phyloP scores from a whole-genome alignment of 2,797 vertebrate species.

The Microctenopoma steveboyesi region DNA sequence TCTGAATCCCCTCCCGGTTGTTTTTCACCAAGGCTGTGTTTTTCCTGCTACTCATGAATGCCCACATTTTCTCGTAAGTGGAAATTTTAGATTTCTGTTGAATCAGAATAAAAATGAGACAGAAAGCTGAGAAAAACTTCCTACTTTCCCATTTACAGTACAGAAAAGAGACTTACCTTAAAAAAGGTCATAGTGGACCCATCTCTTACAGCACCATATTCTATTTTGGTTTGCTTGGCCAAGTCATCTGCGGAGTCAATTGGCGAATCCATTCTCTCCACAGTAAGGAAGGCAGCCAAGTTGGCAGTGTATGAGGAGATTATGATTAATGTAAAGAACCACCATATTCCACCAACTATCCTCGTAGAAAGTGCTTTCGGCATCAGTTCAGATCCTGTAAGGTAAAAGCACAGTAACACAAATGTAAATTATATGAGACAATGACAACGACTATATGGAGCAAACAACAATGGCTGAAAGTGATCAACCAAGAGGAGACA shows the following conservation, averaged over 20 bases:
- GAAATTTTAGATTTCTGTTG: slow-evolving; percentile 98
- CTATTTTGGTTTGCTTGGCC: slow-evolving; percentile 98
- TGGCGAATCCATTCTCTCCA: slow-evolving; percentile 98
- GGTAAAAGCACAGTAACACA: slow-evolving; percentile 3
- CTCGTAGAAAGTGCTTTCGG: slow-evolving; percentile 97
- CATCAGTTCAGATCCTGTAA: slow-evolving; percentile 96
- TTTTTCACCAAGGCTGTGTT: slow-evolving; percentile 95
- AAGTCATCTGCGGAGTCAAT: slow-evolving; percentile 97
- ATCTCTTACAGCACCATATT: slow-evolving; percentile 94
- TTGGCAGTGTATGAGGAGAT: slow-evolving; percentile 99
- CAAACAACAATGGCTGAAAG: neutral
- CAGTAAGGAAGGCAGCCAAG: slow-evolving; percentile 96
- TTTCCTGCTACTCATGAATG: slow-evolving; percentile 97
- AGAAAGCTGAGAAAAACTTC: slow-evolving; percentile 1
- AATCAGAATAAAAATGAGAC: slow-evolving; percentile 26
- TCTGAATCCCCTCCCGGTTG: slow-evolving; percentile 94
- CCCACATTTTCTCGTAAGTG: slow-evolving; percentile 99
- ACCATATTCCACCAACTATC: slow-evolving; percentile 99
- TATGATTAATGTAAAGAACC: slow-evolving; percentile 99
- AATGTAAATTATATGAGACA: neutral
- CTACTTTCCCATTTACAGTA: neutral
- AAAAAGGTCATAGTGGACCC: slow-evolving; percentile 99
- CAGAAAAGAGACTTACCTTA: slow-evolving; percentile 85
- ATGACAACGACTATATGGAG: neutral
- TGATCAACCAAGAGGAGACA: neutral